A percentile compares a stretch with the other conserved stretches of the same genome.
Evolutionary conservation across 2,888 invertebrate genomes (phyloP).

Genomic region (Fissipunctia ypsillon): DNA sequence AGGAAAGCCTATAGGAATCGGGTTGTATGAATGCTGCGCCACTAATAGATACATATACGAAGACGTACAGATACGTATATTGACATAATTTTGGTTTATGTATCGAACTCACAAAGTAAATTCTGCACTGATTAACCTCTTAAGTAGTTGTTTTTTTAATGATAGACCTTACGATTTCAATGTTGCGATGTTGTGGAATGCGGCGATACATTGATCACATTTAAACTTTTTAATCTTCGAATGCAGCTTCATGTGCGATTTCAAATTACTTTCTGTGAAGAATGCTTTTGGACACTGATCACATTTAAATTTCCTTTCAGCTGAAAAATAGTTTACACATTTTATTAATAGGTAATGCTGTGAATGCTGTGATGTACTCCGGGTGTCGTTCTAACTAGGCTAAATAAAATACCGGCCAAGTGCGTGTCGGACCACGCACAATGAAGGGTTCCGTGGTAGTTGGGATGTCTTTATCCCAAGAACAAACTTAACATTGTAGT

Average conservation of each 20-base stretch:
- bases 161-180: conserved; percentile 69
- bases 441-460: too few species aligned
- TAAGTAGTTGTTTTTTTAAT: background rate
- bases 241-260: conserved; percentile 67
- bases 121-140: too few species aligned
- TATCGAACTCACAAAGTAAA: background rate
- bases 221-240: conserved; percentile 63
- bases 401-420: too few species aligned
- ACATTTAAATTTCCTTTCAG: conserved; percentile 76
- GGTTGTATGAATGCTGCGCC: too few species aligned
- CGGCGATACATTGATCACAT: conserved; percentile 78
- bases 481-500: too few species aligned
- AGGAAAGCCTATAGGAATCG: too few species aligned
- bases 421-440: too few species aligned
- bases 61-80: too few species aligned
- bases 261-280: conserved; percentile 57
- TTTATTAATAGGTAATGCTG: background rate
- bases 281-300: conserved; percentile 74
- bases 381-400: background rate
- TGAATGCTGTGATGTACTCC: background rate
- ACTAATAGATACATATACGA: too few species aligned
- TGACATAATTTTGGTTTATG: background rate
- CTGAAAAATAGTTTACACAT: conserved; percentile 64
- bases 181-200: conserved; percentile 62
- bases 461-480: too few species aligned